Conservation (phyloP, 2,888 invertebrate genomes). For the Yponomeuta cagnagella region DNA sequence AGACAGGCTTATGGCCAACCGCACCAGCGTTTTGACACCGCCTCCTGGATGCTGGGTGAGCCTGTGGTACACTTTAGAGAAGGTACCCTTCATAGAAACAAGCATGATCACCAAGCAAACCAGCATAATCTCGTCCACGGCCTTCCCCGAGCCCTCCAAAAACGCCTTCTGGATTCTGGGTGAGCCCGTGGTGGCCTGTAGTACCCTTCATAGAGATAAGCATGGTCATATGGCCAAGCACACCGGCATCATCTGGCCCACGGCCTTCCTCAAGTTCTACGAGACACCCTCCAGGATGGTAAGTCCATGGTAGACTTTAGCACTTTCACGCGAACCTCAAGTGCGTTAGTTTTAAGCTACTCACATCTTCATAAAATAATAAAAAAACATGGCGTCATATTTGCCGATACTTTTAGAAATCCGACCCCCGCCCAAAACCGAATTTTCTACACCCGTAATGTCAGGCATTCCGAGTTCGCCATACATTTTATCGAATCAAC, state of each 20-base stretch:
- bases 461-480: too few species aligned
- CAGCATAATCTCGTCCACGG: conserved; percentile 96
- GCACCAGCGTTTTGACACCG: conserved; percentile 98
- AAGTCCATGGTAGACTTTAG: conserved; percentile 86
- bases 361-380: too few species aligned
- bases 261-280: conserved; percentile 98
- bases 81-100: conserved; percentile 96
- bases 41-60: conserved; percentile 92
- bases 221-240: conserved; percentile 91
- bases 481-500: too few species aligned
- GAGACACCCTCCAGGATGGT: conserved; percentile 97
- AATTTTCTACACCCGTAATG: too few species aligned
- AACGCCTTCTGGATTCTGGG: conserved; percentile 97
- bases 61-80: conserved; percentile 89
- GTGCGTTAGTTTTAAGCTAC: too few species aligned
- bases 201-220: conserved; percentile 93
- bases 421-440: too few species aligned
- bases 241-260: conserved; percentile 96
- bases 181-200: conserved; percentile 83
- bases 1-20: conserved; percentile 96
- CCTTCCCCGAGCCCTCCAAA: conserved; percentile 98
- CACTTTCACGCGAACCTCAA: too few species aligned
- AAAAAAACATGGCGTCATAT: too few species aligned
- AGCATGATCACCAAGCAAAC: conserved; percentile 97
- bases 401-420: too few species aligned